Evolutionary conservation across 2,888 invertebrate genomes (phyloP), one percentile per base, ranked within the genome.

Genomic region (Drosophila prostipennis): DNA sequence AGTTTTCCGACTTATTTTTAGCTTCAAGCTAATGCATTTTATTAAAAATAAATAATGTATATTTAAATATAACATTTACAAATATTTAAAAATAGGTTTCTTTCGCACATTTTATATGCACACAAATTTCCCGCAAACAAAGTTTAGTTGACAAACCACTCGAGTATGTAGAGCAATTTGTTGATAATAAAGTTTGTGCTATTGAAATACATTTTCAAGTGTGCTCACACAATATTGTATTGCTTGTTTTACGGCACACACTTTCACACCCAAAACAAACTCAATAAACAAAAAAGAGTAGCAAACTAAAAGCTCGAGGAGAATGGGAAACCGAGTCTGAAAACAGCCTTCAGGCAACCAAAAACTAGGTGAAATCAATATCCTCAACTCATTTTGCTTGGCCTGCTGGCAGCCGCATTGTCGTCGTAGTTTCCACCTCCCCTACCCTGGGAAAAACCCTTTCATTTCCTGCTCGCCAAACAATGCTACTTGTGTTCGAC

Each of bases 331-430:
- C 63, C 8, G 23, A 39, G 64, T 53, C 37, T 32, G 45, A 59
- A 65, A 49, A 37, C 64, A 68, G 70, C 59, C 60, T 53, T 69
- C 42, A 54, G 51, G 64, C 54, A 63, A 46, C 46, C 59, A 55
- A 67, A 46, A 86, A 79, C 74, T 83, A 83, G 83, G 76, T 73
- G 78, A 83, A 86, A 84, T 84, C 84, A 81, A 83, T 83, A 86
- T 76, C 51, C 74, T 72, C 69, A 64, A 80, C 61, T 76, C 76
- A 80, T 85, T 85, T 76, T 79, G 72, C 64, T 69, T 46, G 61
- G 65, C 49, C 65, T 39, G 51, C 68, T 75, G 51, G 61, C 57
- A 39, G 69, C 49, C 43, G 56, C 71, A 54, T 67, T 63, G 77
- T 74, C 73, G 61, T 72, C 57, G 58, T 51, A 57, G 53, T 53